phyloP scores from a whole-genome alignment of 2,113 vertebrate species.

The Scartelaos histophorus region DNA sequence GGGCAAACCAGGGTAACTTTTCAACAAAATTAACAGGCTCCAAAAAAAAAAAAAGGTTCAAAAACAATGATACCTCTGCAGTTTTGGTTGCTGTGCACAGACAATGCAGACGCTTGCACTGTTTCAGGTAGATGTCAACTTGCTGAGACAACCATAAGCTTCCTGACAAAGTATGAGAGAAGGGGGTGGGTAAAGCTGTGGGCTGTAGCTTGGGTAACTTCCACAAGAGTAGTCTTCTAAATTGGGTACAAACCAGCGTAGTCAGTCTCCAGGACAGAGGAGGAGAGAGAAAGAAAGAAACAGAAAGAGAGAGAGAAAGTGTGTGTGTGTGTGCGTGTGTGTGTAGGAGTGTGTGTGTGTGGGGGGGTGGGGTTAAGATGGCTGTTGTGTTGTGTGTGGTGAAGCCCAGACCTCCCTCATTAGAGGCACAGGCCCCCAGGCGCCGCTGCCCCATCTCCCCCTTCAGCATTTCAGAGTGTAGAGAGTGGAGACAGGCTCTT shows the following conservation, averaged over 20 bases:
- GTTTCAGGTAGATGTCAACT: conserved; percentile 52
- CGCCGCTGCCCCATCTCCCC: conserved; percentile 36
- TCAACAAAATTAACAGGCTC: background rate
- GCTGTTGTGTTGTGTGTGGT: conserved; percentile 47
- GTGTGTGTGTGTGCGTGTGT: conserved; percentile 1
- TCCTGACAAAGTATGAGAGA: conserved; percentile 24
- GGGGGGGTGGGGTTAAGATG: conserved; percentile 52
- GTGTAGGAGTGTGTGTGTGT: conserved; percentile 14
- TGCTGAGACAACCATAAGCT: conserved; percentile 65
- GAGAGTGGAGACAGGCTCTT: conserved; percentile 40
- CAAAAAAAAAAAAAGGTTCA: background rate
- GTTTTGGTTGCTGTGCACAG: conserved; percentile 41
- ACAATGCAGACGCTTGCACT: conserved; percentile 47
- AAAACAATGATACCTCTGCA: background rate
- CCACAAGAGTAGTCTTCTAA: conserved; percentile 44
- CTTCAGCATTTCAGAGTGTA: conserved; percentile 46
- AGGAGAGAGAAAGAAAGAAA: conserved; percentile 16
- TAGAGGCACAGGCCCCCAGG: conserved; percentile 56
- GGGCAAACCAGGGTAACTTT: background rate
- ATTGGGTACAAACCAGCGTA: conserved; percentile 50
- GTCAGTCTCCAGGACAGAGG: conserved; percentile 32
- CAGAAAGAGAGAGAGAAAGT: too few species aligned
- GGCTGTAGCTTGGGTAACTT: conserved; percentile 26
- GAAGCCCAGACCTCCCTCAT: conserved; percentile 61
- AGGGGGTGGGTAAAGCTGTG: background rate